Percentiles rank a stretch among this genome's conserved stretches.
Evolutionary conservation across 2,888 invertebrate genomes (phyloP).

Genomic region (Rotaria socialis): DNA sequence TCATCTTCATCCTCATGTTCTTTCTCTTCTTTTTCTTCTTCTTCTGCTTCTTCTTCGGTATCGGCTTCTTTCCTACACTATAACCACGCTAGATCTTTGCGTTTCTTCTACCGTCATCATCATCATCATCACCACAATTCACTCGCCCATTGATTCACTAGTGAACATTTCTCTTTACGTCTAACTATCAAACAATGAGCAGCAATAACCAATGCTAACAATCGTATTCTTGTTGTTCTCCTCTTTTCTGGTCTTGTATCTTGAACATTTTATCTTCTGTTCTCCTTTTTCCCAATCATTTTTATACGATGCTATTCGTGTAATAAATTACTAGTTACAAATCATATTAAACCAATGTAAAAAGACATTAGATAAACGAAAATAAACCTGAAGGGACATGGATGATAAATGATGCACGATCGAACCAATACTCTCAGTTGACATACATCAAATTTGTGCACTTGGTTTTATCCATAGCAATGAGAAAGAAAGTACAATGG

Average conservation of each 20-base stretch:
- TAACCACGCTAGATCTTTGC: not conserved
- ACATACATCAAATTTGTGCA: not conserved
- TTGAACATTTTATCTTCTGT: not conserved
- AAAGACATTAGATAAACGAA: not conserved
- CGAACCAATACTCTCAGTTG: not conserved
- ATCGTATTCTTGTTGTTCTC: not conserved
- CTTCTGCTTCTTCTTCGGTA: not conserved
- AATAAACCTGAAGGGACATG: not conserved
- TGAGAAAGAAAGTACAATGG: not conserved
- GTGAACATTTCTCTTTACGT: not conserved
- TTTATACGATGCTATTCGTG: not conserved
- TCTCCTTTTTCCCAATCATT: not conserved
- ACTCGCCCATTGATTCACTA: not conserved
- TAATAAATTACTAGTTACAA: not conserved
- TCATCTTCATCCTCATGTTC: not conserved
- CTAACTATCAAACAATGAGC: not conserved
- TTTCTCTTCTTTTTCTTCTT: not conserved
- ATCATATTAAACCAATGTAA: not conserved
- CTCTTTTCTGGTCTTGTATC: not conserved
- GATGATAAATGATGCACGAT: not conserved
- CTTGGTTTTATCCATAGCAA: not conserved
- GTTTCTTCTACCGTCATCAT: not conserved
- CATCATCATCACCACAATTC: not conserved
- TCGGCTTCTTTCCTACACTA: not conserved
- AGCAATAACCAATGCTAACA: not conserved